Conservation (phyloP, 2,797 vertebrate genomes). For the Cichlasoma orientale region DNA sequence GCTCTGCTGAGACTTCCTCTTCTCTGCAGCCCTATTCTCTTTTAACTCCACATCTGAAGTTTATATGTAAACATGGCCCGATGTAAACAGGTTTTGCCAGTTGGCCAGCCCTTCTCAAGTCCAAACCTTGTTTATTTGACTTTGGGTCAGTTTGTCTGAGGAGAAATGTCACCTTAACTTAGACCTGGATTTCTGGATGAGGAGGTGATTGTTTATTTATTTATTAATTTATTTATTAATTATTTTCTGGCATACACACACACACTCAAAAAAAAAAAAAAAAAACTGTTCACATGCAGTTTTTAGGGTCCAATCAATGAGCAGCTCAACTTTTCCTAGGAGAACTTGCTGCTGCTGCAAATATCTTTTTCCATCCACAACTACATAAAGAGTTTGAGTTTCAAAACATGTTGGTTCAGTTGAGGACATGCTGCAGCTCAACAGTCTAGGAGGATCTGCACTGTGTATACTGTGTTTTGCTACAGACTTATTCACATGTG, state of each 20-base stretch:
- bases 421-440: constrained; percentile 51
- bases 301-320: constrained; percentile 56
- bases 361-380: constrained; percentile 50
- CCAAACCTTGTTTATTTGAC: constrained; percentile 62
- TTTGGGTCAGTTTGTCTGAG: constrained; percentile 54
- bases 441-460: constrained; percentile 11
- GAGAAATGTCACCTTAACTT: constrained; percentile 54
- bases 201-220: constrained; percentile 44
- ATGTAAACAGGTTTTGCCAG: constrained; percentile 70
- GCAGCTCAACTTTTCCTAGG: constrained; percentile 38
- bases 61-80: constrained; percentile 75
- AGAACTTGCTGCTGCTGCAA: constrained; percentile 52
- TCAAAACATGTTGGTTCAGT: constrained; percentile 51
- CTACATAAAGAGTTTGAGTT: constrained; percentile 44
- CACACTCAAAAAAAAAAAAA: too few relatives aligned
- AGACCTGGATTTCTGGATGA: constrained; percentile 38
- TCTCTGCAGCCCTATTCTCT: constrained; percentile 76
- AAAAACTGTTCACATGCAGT: constrained; percentile 46
- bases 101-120: constrained; percentile 50
- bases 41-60: constrained; percentile 79
- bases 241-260: constrained; percentile 35
- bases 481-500: constrained; percentile 47
- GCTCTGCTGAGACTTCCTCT: constrained; percentile 77
- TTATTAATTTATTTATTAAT: constrained; percentile 37
- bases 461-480: constrained; percentile 7